phyloP scores from a whole-genome alignment of 2,797 vertebrate species.

The Vespertilio murinus region DNA sequence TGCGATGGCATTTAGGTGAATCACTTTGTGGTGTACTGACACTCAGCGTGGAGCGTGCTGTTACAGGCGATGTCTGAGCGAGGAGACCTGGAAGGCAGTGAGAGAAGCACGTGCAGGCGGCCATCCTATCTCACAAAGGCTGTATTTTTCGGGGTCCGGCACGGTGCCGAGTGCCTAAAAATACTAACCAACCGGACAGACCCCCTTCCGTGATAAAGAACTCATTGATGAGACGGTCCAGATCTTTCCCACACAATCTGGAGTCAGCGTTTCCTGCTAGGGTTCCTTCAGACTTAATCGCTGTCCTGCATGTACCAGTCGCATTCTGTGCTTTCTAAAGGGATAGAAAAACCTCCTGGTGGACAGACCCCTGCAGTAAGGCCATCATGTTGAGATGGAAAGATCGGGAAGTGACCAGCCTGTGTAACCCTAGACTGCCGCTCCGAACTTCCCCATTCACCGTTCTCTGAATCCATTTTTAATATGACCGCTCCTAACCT shows the following conservation, averaged over 20 bases:
- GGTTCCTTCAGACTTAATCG: not conserved
- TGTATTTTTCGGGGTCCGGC: not conserved
- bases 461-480: slow-evolving; percentile 54
- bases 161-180: not conserved
- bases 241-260: not conserved
- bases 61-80: not conserved
- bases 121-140: not conserved
- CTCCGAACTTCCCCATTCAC: not conserved
- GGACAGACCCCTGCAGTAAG: not conserved
- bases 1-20: slow-evolving; percentile 15
- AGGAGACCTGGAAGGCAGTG: not conserved
- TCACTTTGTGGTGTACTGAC: not conserved
- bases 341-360: not conserved
- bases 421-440: not conserved
- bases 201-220: not conserved
- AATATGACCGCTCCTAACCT: not conserved
- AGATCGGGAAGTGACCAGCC: not conserved
- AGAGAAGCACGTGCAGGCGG: not conserved
- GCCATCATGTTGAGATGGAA: not conserved
- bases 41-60: not conserved
- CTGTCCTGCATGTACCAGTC: not conserved
- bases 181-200: not conserved
- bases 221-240: not conserved
- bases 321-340: not conserved
- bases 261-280: not conserved